Conservation (phyloP, 2,888 invertebrate genomes). For the Stenurella melanura region DNA sequence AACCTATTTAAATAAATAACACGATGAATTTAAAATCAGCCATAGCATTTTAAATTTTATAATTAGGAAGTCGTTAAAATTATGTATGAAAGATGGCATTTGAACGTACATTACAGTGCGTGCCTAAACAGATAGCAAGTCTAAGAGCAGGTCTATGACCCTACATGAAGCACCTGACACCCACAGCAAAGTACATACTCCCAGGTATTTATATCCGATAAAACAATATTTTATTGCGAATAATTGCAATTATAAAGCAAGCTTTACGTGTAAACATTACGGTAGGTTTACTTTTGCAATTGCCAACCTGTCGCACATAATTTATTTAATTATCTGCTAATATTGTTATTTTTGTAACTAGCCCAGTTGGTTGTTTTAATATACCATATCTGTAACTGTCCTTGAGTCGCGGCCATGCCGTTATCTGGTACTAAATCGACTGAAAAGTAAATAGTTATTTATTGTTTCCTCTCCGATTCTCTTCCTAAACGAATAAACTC, state of each 20-base stretch:
- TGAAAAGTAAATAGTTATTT: neutral
- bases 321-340: constrained; percentile 61
- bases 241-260: constrained; percentile 71
- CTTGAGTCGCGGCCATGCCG: neutral
- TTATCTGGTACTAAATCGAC: neutral
- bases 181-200: constrained; percentile 67
- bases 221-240: constrained; percentile 72
- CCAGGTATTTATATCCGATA: constrained; percentile 71
- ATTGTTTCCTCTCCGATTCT: neutral
- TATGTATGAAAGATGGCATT: constrained; percentile 57
- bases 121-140: constrained; percentile 57
- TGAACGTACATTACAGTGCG: constrained; percentile 60
- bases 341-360: constrained; percentile 45
- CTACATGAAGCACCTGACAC: constrained; percentile 72
- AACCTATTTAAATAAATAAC: constrained; percentile 12
- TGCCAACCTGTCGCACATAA: constrained; percentile 57
- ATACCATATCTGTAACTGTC: neutral
- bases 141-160: constrained; percentile 69
- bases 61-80: constrained; percentile 61
- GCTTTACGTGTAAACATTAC: constrained; percentile 66
- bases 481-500: neutral
- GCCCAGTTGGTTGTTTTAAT: neutral
- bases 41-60: constrained; percentile 38
- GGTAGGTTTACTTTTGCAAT: constrained; percentile 50
- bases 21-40: constrained; percentile 21